A percentile compares a stretch with the other conserved stretches of the same genome.
Evolutionary conservation across 2,113 vertebrate genomes (phyloP).

Genomic region (Neolamprologus caudopunctatus): DNA sequence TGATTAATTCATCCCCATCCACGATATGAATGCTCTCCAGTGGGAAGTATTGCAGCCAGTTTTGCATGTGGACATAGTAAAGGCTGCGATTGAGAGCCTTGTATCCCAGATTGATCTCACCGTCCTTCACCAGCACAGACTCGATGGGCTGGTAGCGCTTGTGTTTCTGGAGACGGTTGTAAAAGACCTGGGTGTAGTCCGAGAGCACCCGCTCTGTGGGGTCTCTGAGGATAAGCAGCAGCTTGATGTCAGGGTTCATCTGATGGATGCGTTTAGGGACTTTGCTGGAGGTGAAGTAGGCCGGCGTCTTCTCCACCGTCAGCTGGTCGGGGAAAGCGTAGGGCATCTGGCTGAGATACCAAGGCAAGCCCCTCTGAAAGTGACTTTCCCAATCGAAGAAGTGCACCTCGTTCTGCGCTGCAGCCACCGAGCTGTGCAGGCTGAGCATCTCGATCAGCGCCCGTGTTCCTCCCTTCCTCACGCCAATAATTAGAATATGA

Average conservation of each 20-base stretch:
- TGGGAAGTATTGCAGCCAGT: constrained; percentile 89
- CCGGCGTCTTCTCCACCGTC: constrained; percentile 95
- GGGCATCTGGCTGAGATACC: constrained; percentile 95
- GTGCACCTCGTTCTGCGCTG: constrained; percentile 92
- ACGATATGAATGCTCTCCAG: constrained; percentile 83
- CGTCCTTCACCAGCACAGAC: constrained; percentile 80
- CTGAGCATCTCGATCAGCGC: constrained; percentile 96
- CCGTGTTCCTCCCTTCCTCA: constrained; percentile 93
- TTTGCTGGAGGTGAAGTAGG: constrained; percentile 89
- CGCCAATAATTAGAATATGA: constrained; percentile 90
- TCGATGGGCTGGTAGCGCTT: constrained; percentile 86
- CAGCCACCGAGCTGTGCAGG: constrained; percentile 81
- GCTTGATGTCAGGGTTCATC: constrained; percentile 80
- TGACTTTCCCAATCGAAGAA: constrained; percentile 97
- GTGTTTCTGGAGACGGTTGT: constrained; percentile 92
- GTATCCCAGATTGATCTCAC: constrained; percentile 86
- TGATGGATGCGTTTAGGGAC: constrained; percentile 83
- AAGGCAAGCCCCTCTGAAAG: constrained; percentile 82
- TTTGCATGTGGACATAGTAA: constrained; percentile 86
- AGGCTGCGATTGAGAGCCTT: constrained; percentile 96
- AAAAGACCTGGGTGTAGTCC: constrained; percentile 94
- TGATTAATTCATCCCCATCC: constrained; percentile 88
- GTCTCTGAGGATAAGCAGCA: constrained; percentile 92
- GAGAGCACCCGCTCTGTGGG: constrained; percentile 91
- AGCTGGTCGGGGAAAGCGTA: constrained; percentile 79